Conservation (phyloP, 2,888 invertebrate genomes). For the Tillus elongatus region DNA sequence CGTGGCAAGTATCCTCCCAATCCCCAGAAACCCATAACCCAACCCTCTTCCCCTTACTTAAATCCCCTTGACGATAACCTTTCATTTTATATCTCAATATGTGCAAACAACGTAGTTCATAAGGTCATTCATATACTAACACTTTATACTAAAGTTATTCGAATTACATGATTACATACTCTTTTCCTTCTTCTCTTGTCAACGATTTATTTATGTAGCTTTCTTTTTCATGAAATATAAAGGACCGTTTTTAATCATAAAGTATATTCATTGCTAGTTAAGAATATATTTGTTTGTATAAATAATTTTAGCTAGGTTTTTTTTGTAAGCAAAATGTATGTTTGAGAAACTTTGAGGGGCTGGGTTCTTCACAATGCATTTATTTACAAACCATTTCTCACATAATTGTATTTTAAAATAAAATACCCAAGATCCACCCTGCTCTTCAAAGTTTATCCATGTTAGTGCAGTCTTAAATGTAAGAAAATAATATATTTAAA, state of each 20-base stretch:
- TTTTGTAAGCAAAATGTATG: constrained; percentile 41
- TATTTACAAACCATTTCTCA: too few relatives aligned
- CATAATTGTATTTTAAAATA: constrained; percentile 2
- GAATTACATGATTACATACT: too few relatives aligned
- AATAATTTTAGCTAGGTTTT: constrained; percentile 42
- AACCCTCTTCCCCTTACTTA: constrained; percentile 20
- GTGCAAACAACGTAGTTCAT: constrained; percentile 41
- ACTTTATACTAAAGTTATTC: constrained; percentile 13
- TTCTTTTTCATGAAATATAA: constrained; percentile 32
- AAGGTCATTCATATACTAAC: constrained; percentile 31
- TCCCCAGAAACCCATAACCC: constrained; percentile 20
- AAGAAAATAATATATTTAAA: constrained; percentile 35
- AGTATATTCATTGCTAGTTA: constrained; percentile 40
- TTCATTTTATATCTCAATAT: constrained; percentile 34
- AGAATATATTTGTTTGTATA: constrained; percentile 43
- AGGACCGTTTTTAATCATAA: constrained; percentile 31
- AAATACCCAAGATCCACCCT: constrained; percentile 10
- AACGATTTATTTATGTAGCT: constrained; percentile 36
- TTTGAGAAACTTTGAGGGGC: constrained; percentile 31
- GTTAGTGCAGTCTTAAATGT: constrained; percentile 40
- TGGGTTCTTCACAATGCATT: too few relatives aligned
- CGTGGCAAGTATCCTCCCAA: too few relatives aligned
- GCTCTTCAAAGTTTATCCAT: constrained; percentile 31
- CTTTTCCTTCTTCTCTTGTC: too few relatives aligned
- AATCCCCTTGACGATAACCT: constrained; percentile 21